Base-by-base conservation (phyloP, 2,888 invertebrate species). In the Callinectes sapidus region DNA sequence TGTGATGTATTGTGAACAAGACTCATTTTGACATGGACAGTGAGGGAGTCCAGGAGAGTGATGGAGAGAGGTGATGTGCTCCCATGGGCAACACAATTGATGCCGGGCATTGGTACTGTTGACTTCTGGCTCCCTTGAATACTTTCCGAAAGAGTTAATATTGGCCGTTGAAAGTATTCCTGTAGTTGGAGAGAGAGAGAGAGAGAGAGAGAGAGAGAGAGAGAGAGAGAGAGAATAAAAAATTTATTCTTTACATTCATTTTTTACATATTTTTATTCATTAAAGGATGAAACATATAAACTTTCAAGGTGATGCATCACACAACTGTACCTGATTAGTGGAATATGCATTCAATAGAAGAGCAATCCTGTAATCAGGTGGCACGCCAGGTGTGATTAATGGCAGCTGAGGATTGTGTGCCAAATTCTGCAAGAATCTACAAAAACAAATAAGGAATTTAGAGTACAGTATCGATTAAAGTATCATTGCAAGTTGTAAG, bases 21-120 rank as follows among this genome's bases (percentile, higher is more conserved):
- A 95, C 97, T 97, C 99, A 99, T 99, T 96, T 99, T 99, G 61
- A 98, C 98, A 95, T 99, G 99, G 55, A 99, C 97, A 0, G 99
- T 99, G 92, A 99, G 96, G 35, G 99, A 98, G 95, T 99, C 99
- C 87, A 99, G 96, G 91, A 98, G 97, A 91, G 98, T 97, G 97
- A 99, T 98, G 0, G 98, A 98, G 87, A 99, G 96, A 0, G 99
- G 99, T 16, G 97, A 97, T 0, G 98, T 98, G 3, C 98, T 98
- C 35, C 97, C 96, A 91, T 96, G 96, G 1, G 96, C 96, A 35
- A 95, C 95, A 61, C 96, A 95, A 95, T 95, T 95, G 54, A 94
- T 91, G 55, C 96, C 96, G 54, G 96, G 96, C 95, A 96, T 95
- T 93, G 95, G 94, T 16, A 94, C 94, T 2, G 94, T 94, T 54